Conservation (phyloP, 2,797 vertebrate species). For the Notolepis coatsorum region DNA sequence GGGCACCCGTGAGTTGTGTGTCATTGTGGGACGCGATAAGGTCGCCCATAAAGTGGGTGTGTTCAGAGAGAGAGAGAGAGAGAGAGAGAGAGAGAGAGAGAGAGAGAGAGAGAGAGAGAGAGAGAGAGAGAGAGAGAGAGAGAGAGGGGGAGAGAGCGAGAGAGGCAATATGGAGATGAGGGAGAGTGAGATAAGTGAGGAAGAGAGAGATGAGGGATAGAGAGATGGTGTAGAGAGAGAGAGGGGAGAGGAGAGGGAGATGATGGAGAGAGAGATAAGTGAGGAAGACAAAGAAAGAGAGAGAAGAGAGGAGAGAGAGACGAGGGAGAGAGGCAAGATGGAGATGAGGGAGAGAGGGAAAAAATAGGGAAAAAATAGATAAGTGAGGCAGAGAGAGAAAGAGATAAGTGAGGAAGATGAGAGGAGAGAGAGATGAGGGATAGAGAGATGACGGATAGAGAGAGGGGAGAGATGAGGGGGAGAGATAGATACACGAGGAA, state of each 20-base stretch:
- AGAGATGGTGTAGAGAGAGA: conserved; percentile 5
- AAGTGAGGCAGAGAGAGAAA: neutral
- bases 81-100: conserved; percentile 21
- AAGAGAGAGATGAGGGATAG: neutral
- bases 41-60: conserved; percentile 60
- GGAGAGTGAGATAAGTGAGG: too few species aligned
- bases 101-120: conserved; percentile 27
- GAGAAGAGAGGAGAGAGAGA: conserved; percentile 10
- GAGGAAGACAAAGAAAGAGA: neutral
- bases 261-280: neutral
- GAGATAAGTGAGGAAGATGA: neutral
- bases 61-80: conserved; percentile 6
- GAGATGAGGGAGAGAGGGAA: neutral
- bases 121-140: neutral
- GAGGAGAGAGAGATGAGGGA: neutral
- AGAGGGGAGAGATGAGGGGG: neutral
- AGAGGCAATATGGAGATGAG: too few species aligned
- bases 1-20: conserved; percentile 88
- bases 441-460: conserved; percentile 1
- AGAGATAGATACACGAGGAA: neutral
- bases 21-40: conserved; percentile 84
- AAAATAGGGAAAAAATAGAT: neutral
- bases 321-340: conserved; percentile 9
- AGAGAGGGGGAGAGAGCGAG: too few species aligned
- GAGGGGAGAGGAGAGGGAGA: neutral